These are phyloP conservation scores for Hiodon alosoides DNA, from an alignment of 2,113 vertebrate species.

Conservation along the genomic window DNA sequence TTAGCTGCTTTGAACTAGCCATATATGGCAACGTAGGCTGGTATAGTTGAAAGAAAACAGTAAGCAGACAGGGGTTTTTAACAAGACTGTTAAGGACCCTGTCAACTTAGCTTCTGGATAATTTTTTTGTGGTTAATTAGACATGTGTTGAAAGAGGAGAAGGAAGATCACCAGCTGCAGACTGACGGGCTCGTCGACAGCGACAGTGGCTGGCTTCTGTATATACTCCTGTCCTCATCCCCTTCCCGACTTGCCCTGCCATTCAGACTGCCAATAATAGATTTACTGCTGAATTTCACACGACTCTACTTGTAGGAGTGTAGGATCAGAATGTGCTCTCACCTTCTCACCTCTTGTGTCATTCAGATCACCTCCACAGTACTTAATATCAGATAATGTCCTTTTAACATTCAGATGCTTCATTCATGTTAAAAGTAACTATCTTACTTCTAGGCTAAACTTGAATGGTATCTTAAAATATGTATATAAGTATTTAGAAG, in stretches of 20 bases:
- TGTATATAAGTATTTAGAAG: no score
- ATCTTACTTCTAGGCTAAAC: no score
- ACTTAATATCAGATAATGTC: neutral
- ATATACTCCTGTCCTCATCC: constrained; percentile 26
- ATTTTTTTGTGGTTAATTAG: constrained; percentile 24
- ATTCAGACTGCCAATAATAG: neutral
- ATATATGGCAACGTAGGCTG: constrained; percentile 30
- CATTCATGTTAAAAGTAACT: no score
- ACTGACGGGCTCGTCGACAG: neutral
- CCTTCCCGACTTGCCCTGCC: neutral
- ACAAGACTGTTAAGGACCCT: no score
- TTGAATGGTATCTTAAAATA: no score
- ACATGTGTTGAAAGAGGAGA: constrained; percentile 20
- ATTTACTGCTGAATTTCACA: constrained; percentile 7
- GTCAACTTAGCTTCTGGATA: constrained; percentile 12
- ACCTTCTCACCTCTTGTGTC: neutral
- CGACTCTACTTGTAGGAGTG: neutral
- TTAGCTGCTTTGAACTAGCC: constrained; percentile 18
- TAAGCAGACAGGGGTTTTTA: constrained; percentile 28
- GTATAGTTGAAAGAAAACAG: constrained; percentile 23
- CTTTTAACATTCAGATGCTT: no score
- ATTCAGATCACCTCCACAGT: neutral
- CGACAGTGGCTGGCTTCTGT: neutral
- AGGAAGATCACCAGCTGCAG: constrained; percentile 27
- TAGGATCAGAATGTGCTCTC: neutral